Evolutionary conservation across 2,888 invertebrate genomes (phyloP), one percentile per base, ranked within the genome.

Genomic region (Asteroscopus sphinx): DNA sequence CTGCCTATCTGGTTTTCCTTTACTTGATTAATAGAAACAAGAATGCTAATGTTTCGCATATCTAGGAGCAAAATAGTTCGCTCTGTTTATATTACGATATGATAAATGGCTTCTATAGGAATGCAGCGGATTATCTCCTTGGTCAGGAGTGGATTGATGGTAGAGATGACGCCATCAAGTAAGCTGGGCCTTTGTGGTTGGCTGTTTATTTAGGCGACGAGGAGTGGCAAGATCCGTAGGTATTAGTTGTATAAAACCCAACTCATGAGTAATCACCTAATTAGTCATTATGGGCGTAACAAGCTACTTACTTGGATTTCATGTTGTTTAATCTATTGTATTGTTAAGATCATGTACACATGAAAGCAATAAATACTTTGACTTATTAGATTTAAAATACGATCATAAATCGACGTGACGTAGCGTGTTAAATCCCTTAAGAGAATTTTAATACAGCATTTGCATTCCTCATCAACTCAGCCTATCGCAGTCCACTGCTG

Each of bases 11-110:
- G 40, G 56, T 72, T 72, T 70, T 65, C 65, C 66, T 58, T 65
- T 64, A 60, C 57, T 63, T 75, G 81, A 81, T 79, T 81, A 78
- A 79, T 79, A 66, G 67, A 71, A 72, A 79, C 84, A 48, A 73
- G 81, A 80, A 82, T 83, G 79, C 76, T 76, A 84, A 84, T 83
- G 61, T 58, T 58, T 42, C 56, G 69, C 68, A 72, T 79, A 82
- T 77, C 79, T 65, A 62, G 69, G 44, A 64, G 69, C 64, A 62
- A 70, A 71, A 80, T 76, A 70, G 76, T 75, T 74, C 64, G 68
- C 70, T 73, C 67, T 71, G 79, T 68, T 71, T 70, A 66, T 57
- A 64, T 74, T 65, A 70, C 51, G 62, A 68, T 67, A 70, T 61
- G 64, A 78, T 76, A 70, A 73, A 75, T 77, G 62, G 54, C 59